These are phyloP conservation scores for Eustalomyia histrio DNA, from an alignment of 2,888 invertebrate genomes.

Conservation along the genomic window DNA sequence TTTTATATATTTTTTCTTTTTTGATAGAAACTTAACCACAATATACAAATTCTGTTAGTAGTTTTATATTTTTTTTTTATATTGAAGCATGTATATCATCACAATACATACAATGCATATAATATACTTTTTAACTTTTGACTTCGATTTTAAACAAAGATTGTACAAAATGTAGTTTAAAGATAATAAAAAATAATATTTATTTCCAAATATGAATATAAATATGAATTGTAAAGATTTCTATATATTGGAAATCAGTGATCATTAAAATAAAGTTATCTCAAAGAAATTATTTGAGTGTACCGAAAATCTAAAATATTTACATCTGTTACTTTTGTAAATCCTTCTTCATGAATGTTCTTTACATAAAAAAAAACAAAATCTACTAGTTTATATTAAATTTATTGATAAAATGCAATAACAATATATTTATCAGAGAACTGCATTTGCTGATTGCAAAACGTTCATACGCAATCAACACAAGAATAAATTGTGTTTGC, in stretches of 20 bases:
- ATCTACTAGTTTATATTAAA: slow-evolving; percentile 29
- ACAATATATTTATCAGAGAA: slow-evolving; percentile 31
- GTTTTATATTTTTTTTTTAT: neutral
- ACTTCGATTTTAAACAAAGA: neutral
- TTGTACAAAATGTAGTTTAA: neutral
- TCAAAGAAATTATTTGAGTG: too few species aligned
- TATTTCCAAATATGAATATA: too few species aligned
- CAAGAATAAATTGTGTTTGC: too few species aligned
- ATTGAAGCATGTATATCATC: neutral
- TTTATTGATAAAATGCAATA: slow-evolving; percentile 62
- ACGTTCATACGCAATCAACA: too few species aligned
- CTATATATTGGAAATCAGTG: too few species aligned
- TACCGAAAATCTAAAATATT: too few species aligned
- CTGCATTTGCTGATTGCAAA: too few species aligned
- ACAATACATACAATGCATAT: neutral
- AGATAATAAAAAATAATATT: too few species aligned
- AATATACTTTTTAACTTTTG: neutral
- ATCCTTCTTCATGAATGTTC: too few species aligned
- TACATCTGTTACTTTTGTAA: too few species aligned
- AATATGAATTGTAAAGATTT: too few species aligned
- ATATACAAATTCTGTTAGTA: neutral
- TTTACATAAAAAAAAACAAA: neutral
- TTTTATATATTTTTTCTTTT: slow-evolving; percentile 7
- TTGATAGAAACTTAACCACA: slow-evolving; percentile 1
- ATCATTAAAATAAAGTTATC: too few species aligned